Conservation (phyloP, 35 echinoderm and acorn worm genomes). For the Hemicentrotus pulcherrimus region DNA sequence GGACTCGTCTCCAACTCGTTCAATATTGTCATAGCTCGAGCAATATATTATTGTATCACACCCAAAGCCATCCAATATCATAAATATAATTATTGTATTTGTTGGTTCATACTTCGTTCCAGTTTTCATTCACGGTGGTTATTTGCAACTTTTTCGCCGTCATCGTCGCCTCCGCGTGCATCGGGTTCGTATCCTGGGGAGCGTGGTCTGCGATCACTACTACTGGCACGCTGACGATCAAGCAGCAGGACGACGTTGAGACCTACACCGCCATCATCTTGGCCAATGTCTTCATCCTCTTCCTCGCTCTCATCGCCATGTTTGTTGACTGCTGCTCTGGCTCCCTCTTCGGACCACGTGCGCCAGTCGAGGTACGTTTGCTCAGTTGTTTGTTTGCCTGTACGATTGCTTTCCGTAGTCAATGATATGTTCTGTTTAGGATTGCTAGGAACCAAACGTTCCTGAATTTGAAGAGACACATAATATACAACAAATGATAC, state of each 20-base stretch:
- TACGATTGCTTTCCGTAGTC: no score
- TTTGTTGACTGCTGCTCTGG: constrained; percentile 46
- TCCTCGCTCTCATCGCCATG: constrained; percentile 25
- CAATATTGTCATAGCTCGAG: no score
- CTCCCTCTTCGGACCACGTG: constrained; percentile 9
- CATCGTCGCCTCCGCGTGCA: not conserved
- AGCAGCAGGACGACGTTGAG: not conserved
- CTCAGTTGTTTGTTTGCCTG: no score
- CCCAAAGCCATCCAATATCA: no score
- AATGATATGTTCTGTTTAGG: no score
- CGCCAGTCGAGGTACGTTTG: not conserved
- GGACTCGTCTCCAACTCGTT: no score
- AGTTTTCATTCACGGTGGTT: constrained; percentile 34
- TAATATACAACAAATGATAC: no score
- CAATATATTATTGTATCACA: no score
- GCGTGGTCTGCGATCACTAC: not conserved
- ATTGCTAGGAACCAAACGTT: no score
- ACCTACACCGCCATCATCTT: constrained; percentile 33
- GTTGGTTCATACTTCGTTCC: no score
- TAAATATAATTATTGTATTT: no score
- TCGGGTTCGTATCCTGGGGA: constrained; percentile 22
- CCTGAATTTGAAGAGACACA: no score
- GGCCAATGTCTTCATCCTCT: constrained; percentile 30
- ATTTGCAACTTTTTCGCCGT: constrained; percentile 6
- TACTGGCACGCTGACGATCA: not conserved